Percentiles rank a stretch among this genome's conserved stretches.
phyloP scores from a whole-genome alignment of 2,113 vertebrate genomes.

The Cyphomyrus discorhynchus region DNA sequence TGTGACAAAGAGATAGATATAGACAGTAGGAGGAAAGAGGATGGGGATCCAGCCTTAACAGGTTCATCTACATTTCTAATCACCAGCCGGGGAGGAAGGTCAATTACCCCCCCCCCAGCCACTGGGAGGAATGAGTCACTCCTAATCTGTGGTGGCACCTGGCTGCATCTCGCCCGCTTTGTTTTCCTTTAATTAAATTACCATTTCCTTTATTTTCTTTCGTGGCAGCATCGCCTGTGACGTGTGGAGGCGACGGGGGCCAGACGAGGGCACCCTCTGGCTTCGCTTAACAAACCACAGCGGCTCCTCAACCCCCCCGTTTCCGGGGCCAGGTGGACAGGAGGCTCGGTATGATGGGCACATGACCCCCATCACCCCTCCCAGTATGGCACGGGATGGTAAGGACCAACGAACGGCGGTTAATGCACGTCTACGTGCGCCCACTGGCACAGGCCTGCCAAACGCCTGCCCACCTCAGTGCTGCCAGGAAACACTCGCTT shows the following conservation, averaged over 20 bases:
- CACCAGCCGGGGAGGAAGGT: constrained; percentile 26
- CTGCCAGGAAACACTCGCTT: background rate
- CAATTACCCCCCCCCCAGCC: constrained; percentile 16
- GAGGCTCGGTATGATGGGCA: background rate
- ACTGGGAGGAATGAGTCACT: background rate
- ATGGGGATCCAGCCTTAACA: background rate
- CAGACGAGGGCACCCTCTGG: background rate
- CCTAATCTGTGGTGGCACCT: background rate
- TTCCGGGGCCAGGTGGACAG: background rate
- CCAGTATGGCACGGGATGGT: background rate
- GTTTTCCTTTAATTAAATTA: constrained; percentile 15
- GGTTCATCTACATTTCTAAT: constrained; percentile 28
- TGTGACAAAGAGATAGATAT: background rate
- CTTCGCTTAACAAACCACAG: background rate
- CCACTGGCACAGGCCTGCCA: background rate
- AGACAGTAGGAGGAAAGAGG: background rate
- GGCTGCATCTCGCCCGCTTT: background rate
- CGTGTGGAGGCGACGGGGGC: background rate
- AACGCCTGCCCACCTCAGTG: background rate
- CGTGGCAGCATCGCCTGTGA: background rate
- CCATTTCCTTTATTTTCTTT: background rate
- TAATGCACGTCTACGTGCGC: background rate
- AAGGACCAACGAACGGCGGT: background rate
- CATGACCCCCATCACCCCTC: background rate
- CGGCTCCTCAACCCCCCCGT: background rate